Base-by-base conservation (phyloP, 1,140 invertebrate species). In the Trypoxylus dichotomus region DNA sequence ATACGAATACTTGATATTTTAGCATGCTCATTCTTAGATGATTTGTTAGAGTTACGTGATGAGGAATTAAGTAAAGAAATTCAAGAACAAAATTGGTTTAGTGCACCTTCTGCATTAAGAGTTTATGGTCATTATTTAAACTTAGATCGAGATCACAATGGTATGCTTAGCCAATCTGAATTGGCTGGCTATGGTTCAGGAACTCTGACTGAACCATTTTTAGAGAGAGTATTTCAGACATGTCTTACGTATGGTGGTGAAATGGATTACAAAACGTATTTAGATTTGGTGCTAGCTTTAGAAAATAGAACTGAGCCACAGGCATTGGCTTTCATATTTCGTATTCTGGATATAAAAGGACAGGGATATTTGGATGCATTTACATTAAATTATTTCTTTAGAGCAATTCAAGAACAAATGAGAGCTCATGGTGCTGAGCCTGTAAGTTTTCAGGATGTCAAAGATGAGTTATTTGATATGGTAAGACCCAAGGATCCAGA, bases 381-480 rank as follows among this genome's bases (percentile, higher is more conserved):
- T 87, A 94, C 94, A 1, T 88, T 99, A 0, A 95, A 97, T 84
- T 98, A 94, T 86, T 99, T 98, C 86, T 98, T 97, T 83, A 92
- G 95, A 63, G 94, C 95, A 13, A 97, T 98, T 80, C 94, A 97
- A 87, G 94, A 97, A 79, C 94, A 97, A 86, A 94, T 98, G 91
- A 90, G 91, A 42, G 88, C 92, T 13, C 93, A 96, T 85, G 94
- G 93, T 11, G 94, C 95, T 77, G 95, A 97, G 80, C 92, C 93
- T 1, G 94, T 98, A 0, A 92, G 91, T 79, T 98, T 98, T 87
- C 93, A 97, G 80, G 96, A 98, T 89, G 94, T 99, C 0, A 97
- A 97, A 87, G 95, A 98, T 88, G 97, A 98, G 88, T 96, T 99
- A 81, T 98, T 98, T 89, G 97, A 99, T 87, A 98, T 99, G 97